These are phyloP conservation scores for Lasioglossum oenotherae DNA, from an alignment of 2,888 invertebrate genomes.

Conservation along the genomic window DNA sequence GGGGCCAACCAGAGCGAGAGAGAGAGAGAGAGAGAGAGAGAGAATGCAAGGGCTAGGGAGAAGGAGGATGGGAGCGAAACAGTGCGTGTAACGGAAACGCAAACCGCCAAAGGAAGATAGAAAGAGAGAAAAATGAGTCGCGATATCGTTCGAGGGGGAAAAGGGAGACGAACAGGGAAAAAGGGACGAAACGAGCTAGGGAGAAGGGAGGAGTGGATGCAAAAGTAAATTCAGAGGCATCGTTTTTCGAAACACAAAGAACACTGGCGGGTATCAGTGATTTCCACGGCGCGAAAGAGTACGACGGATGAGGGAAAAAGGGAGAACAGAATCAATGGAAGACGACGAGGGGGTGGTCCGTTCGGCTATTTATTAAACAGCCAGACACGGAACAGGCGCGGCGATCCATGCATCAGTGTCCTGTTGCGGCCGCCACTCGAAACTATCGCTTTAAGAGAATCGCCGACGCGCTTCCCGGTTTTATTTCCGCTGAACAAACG, in stretches of 20 bases:
- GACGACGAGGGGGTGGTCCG: conserved; percentile 42
- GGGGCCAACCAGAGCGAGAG: background rate
- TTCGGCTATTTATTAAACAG: conserved; percentile 80
- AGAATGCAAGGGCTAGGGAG: background rate
- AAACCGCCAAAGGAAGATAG: background rate
- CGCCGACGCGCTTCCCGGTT: conserved; percentile 44
- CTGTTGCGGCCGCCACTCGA: conserved; percentile 69
- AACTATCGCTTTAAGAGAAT: conserved; percentile 68
- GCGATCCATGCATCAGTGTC: conserved; percentile 77
- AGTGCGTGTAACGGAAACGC: conserved; percentile 3
- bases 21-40: background rate
- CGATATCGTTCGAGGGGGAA: background rate
- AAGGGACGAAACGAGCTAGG: background rate
- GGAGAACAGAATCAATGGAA: conserved; percentile 31
- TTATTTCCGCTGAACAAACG: conserved; percentile 48
- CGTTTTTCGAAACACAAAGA: conserved; percentile 29
- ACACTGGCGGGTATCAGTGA: conserved; percentile 28
- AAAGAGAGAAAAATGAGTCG: conserved; percentile 1
- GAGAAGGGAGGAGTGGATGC: too few species aligned
- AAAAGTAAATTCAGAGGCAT: conserved; percentile 23
- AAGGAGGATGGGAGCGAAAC: background rate
- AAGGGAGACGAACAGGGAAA: background rate
- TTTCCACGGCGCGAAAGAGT: conserved; percentile 36
- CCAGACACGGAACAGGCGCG: conserved; percentile 79
- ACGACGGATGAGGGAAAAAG: conserved; percentile 33